phyloP scores from a whole-genome alignment of 2,113 vertebrate species.

The Nycticryphes semicollaris region DNA sequence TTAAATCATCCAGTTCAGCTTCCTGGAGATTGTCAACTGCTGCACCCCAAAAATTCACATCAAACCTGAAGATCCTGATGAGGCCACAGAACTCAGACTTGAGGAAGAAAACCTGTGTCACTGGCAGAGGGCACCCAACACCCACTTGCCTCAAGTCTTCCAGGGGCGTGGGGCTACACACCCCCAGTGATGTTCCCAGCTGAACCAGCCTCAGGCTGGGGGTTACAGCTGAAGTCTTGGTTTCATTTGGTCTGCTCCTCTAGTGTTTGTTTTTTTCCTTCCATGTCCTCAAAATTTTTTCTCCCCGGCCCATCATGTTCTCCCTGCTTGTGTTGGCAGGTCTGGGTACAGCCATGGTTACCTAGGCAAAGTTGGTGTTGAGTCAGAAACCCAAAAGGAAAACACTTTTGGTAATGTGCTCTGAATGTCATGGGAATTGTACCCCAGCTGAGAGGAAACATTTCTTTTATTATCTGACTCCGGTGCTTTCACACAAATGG shows the following conservation, averaged over 20 bases:
- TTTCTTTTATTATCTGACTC: neutral
- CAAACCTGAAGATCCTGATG: neutral
- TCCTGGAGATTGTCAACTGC: neutral
- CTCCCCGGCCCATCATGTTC: fast-evolving
- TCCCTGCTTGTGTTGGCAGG: neutral
- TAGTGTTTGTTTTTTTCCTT: neutral
- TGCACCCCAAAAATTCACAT: neutral
- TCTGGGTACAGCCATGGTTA: neutral
- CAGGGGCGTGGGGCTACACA: fast-evolving
- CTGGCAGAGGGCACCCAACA: neutral
- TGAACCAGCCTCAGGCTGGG: neutral
- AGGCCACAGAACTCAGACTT: neutral
- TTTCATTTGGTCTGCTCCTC: neutral
- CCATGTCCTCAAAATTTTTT: neutral
- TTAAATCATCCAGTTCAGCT: neutral
- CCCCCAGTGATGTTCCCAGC: neutral
- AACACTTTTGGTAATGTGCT: neutral
- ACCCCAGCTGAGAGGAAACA: neutral
- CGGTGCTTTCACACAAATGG: neutral
- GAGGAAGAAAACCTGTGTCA: neutral
- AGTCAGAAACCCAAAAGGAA: neutral
- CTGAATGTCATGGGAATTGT: neutral
- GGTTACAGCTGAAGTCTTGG: neutral
- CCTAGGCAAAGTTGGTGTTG: neutral
- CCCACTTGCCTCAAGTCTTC: neutral